These are phyloP conservation scores for Eubasilissa regina DNA, from an alignment of 1,140 invertebrate species.

Conservation along the genomic window DNA sequence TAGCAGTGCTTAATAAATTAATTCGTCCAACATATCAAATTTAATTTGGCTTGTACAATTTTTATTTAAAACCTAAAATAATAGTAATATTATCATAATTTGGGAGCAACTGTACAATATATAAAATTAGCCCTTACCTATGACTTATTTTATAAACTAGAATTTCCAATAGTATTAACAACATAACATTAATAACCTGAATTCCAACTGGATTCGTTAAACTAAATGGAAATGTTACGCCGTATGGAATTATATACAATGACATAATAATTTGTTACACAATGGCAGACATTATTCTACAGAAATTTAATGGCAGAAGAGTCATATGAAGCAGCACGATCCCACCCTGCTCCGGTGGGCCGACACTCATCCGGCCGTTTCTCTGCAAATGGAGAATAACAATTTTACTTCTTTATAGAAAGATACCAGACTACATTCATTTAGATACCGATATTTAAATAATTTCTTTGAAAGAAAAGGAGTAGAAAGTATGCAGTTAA, in stretches of 20 bases:
- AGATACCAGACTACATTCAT: background rate
- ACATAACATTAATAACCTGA: background rate
- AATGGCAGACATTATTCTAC: conserved; percentile 30
- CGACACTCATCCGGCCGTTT: conserved; percentile 27
- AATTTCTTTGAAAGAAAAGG: no score
- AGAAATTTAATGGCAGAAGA: conserved; percentile 38
- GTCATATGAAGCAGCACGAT: conserved; percentile 38
- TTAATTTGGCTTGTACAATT: conserved; percentile 42
- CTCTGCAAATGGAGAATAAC: conserved; percentile 19
- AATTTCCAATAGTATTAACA: conserved; percentile 22
- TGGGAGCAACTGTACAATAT: conserved; percentile 40
- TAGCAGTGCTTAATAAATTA: conserved; percentile 32
- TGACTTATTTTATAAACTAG: conserved; percentile 41
- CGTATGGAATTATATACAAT: conserved; percentile 40
- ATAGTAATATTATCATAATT: conserved; percentile 31
- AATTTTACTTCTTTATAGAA: background rate
- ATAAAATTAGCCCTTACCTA: conserved; percentile 42
- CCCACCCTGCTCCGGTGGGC: background rate
- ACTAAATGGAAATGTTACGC: conserved; percentile 38
- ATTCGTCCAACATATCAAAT: conserved; percentile 39
- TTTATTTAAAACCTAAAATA: conserved; percentile 23
- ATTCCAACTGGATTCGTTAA: conserved; percentile 18
- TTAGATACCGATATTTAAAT: no score
- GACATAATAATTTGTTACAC: background rate
- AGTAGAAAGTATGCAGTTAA: no score